A percentile compares a stretch with the other conserved stretches of the same genome.
Evolutionary conservation across 2,113 vertebrate genomes (phyloP).

Genomic region (Tiliqua scincoides): DNA sequence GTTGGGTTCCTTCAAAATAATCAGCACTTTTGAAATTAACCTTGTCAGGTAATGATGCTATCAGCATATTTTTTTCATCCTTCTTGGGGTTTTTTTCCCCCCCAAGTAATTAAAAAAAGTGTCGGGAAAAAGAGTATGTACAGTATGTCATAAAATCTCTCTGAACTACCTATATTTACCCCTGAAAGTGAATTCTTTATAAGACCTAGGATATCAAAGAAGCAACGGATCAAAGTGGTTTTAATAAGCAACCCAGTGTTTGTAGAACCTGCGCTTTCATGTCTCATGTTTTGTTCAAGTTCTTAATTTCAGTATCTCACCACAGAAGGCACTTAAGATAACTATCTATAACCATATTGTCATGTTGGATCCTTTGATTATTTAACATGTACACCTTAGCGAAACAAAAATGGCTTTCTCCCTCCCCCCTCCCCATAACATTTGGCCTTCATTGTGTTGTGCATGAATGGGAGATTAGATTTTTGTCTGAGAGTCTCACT

Average conservation of each 20-base stretch:
- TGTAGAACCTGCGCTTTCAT: constrained; percentile 91
- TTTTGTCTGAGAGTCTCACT: constrained; percentile 36
- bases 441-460: constrained; percentile 71
- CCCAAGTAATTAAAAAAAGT: constrained; percentile 95
- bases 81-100: constrained; percentile 72
- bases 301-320: constrained; percentile 85
- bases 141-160: constrained; percentile 93
- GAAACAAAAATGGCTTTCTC: constrained; percentile 78
- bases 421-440: constrained; percentile 69
- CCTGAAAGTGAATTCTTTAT: constrained; percentile 99
- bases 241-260: constrained; percentile 99
- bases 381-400: constrained; percentile 87
- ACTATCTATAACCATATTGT: constrained; percentile 92
- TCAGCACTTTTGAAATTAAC: constrained; percentile 51
- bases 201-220: constrained; percentile 98
- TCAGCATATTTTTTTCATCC: constrained; percentile 64
- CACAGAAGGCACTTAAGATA: constrained; percentile 90
- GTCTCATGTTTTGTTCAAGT: constrained; percentile 86
- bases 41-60: constrained; percentile 60
- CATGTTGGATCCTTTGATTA: constrained; percentile 92
- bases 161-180: constrained; percentile 99
- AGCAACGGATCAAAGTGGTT: constrained; percentile 94
- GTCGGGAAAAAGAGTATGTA: constrained; percentile 85
- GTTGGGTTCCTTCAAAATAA: constrained; percentile 53
- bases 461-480: constrained; percentile 66